Base-by-base conservation (phyloP, 2,888 invertebrate species). In the Heliconius aoede region DNA sequence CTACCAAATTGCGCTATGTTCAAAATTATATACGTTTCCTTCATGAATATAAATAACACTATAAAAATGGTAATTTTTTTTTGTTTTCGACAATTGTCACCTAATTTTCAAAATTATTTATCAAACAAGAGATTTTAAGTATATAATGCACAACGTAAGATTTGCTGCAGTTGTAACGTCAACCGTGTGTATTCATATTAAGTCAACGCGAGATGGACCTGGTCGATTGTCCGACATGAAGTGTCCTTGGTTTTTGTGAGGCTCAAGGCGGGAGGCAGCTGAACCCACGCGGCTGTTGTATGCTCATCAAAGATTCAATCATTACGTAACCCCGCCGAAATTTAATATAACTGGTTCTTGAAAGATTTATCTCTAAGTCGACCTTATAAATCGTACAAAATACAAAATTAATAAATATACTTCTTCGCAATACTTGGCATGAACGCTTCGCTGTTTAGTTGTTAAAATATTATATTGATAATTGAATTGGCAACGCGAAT, bases 211-310 rank as follows among this genome's bases (percentile, higher is more conserved):
- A 72, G 71, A 58, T 72, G 24, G 30, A 26, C 15, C 24, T 69
- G 46, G 46, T 65, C 26, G 65, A 51, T 55, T 71, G 46, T 65
- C 51, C 79, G 51, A 83, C 80, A 80, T 80, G 82, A 76, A 73
- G 65, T 79, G 90, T 87, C 92, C 92, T 92, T 92, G 89, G 81
- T 85, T 89, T 90, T 91, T 90, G 89, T 91, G 85, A 88, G 83
- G 85, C 86, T 85, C 84, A 85, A 83, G 84, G 82, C 82, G 80
- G 79, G 83, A 85, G 84, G 82, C 82, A 76, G 77, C 79, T 83
- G 82, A 83, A 82, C 89, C 90, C 90, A 93, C 91, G 86, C 88
- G 82, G 82, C 84, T 86, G 83, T 83, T 83, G 78, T 83, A 81
- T 85, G 83, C 82, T 85, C 86, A 87, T 88, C 86, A 82, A n/a